Conservation (phyloP, 1,140 invertebrate species). For the Ooceraea biroi region DNA sequence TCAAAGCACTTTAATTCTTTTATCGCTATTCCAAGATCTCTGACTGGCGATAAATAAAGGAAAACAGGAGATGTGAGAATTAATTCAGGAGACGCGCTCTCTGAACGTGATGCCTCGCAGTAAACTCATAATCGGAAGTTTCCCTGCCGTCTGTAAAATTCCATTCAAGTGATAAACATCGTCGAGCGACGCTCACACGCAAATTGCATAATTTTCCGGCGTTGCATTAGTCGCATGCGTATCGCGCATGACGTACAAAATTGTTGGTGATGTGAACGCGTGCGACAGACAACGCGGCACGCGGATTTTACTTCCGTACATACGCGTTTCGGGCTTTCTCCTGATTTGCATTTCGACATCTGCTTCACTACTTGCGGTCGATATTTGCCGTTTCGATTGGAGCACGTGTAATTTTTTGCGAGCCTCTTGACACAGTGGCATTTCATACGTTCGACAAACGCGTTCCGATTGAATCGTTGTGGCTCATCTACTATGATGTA, state of each 20-base stretch:
- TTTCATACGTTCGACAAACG: constrained; percentile 52
- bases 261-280: neutral
- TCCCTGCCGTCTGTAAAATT: constrained; percentile 43
- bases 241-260: constrained; percentile 11
- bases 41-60: constrained; percentile 14
- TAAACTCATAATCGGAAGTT: constrained; percentile 38
- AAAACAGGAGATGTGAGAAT: neutral
- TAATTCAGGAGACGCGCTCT: neutral
- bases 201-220: constrained; percentile 59
- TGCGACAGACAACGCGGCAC: constrained; percentile 46
- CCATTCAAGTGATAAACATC: constrained; percentile 60
- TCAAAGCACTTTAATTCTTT: neutral
- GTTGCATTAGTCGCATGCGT: constrained; percentile 19
- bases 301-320: constrained; percentile 47
- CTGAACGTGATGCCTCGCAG: neutral
- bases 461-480: constrained; percentile 54
- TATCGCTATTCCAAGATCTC: neutral
- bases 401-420: constrained; percentile 37
- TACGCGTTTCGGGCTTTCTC: constrained; percentile 66
- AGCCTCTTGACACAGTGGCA: constrained; percentile 45
- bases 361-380: neutral
- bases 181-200: constrained; percentile 20
- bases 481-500: neutral
- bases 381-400: constrained; percentile 74
- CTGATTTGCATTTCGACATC: constrained; percentile 72